A percentile compares a stretch with the other conserved stretches of the same genome.
Conservation (phyloP, 2,888 invertebrate genomes). For the Alentia gelatinosa region DNA sequence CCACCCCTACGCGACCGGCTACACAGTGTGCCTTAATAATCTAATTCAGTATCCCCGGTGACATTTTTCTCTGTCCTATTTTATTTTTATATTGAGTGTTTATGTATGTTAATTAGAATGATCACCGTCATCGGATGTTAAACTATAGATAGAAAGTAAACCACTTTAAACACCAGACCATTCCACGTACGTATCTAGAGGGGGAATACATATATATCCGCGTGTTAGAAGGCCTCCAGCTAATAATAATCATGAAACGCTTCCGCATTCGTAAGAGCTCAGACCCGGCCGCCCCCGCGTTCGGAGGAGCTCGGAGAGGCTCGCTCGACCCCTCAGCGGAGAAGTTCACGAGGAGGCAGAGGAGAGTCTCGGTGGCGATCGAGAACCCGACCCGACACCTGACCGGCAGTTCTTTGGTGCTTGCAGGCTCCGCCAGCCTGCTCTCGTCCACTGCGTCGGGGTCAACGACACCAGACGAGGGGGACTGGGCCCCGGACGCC, state of each 20-base stretch:
- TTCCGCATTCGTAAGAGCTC: background rate
- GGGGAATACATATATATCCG: no score
- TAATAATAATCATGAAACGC: background rate
- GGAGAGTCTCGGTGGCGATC: background rate
- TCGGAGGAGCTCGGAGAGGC: background rate
- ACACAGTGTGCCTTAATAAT: no score
- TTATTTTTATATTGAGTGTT: no score
- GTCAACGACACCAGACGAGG: background rate
- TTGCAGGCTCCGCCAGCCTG: background rate
- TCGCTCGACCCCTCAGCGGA: background rate
- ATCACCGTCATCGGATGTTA: no score
- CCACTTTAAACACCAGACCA: no score
- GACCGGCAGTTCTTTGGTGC: background rate
- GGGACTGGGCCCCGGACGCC: constrained; percentile 2
- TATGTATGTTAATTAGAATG: no score
- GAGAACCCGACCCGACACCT: background rate
- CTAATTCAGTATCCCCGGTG: no score
- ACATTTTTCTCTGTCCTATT: no score
- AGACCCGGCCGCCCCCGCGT: background rate
- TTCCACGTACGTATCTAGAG: no score
- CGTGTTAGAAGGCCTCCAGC: no score
- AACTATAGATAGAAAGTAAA: no score
- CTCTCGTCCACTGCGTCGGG: background rate
- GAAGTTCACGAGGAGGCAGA: background rate
- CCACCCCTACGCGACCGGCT: no score